Evolutionary conservation across 2,888 invertebrate species (phyloP), one percentile per base, ranked within the genome.

Genomic region (Stenchaetothrips biformis): DNA sequence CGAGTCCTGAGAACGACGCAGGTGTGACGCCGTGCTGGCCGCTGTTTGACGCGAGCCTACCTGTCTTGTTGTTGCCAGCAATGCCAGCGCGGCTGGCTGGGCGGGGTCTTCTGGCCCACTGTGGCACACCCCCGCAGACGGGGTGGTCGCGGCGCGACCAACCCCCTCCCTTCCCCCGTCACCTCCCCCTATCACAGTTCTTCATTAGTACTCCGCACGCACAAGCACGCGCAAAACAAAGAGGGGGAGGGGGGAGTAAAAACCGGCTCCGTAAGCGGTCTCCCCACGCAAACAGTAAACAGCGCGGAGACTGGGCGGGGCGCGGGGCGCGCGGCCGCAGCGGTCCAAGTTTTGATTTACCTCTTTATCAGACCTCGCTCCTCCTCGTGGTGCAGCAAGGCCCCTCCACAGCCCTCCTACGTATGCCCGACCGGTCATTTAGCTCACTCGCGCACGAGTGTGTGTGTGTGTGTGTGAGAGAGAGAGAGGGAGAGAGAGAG

Each of bases 131-230:
- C 37, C 37, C 37, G 37, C 37, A 4, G 37, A 37, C 37, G 37
- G n/a, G n/a, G 37, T 4, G 2, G 37, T 37, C 37, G 37, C 37
- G 37, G 37, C 37, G 1, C 37, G 37, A 37, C 37, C 37, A 37
- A 37, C 37, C 1, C 2, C 59, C 6, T 16, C 6, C 9, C 16
- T 16, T 13, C 59, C 16, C 59, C 18, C 13, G 0, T 16, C 6
- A 9, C 16, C 13, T 13, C 59, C 59, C 59, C 18, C 13, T 59
- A 16, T 59, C 59, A 59, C 59, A 37, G 67, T 9, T 74, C 67
- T 74, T 74, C 67, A 74, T 74, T 74, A 74, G 67, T 74, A 74
- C 25, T 11, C 67, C 67, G 67, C 67, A 74, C 67, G 67, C 67
- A 74, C 67, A 74, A 37, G 37, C 67, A 11, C 67, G 67, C 25